These are phyloP conservation scores for Scalopus aquaticus DNA, from an alignment of 2,113 vertebrate species.

Conservation along the genomic window DNA sequence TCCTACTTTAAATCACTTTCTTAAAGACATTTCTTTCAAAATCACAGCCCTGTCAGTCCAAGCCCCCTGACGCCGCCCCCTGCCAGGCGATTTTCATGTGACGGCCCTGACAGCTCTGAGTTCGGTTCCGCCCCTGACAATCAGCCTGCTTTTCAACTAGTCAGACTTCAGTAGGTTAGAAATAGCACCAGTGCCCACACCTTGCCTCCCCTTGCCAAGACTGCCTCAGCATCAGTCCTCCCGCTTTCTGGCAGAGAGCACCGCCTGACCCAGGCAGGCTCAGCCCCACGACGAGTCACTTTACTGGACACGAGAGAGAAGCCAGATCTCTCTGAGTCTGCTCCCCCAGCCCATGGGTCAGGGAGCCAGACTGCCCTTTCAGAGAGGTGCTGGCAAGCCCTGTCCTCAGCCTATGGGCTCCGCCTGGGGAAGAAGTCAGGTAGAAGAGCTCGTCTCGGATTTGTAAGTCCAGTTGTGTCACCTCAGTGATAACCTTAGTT, in stretches of 20 bases:
- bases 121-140: conserved; percentile 75
- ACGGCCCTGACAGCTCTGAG: conserved; percentile 62
- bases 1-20: conserved; percentile 73
- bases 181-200: conserved; percentile 68
- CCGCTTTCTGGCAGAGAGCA: background rate
- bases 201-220: background rate
- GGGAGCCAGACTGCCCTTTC: background rate
- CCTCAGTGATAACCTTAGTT: background rate
- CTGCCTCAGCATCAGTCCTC: background rate
- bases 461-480: background rate
- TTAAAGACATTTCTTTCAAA: conserved; percentile 72
- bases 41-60: conserved; percentile 79
- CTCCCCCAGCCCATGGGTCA: background rate
- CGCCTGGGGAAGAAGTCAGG: background rate
- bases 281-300: background rate
- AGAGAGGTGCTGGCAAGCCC: background rate
- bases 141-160: conserved; percentile 68
- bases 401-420: background rate
- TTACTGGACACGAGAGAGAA: background rate
- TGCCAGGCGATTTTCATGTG: conserved; percentile 65
- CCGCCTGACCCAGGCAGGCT: background rate
- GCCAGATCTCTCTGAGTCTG: background rate
- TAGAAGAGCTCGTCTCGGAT: background rate
- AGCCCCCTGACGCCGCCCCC: conserved; percentile 67
- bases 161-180: conserved; percentile 49